These are phyloP conservation scores for Apostichopus parvimensis DNA, from an alignment of 35 echinoderm and acorn worm species.

Conservation along the genomic window DNA sequence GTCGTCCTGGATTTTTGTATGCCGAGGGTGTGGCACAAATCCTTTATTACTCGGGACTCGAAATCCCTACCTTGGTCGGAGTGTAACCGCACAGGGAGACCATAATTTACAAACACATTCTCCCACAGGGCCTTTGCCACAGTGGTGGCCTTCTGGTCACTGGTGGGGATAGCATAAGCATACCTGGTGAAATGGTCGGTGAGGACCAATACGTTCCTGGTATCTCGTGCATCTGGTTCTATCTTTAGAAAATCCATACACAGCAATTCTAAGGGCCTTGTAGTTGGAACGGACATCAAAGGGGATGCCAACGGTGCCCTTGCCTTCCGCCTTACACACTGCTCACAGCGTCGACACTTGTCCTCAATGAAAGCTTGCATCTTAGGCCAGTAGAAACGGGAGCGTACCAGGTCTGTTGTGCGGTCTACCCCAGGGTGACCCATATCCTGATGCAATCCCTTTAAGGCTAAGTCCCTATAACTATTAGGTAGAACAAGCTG, in stretches of 20 bases:
- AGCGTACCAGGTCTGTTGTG: slow-evolving; percentile 45
- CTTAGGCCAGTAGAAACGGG: slow-evolving; percentile 65
- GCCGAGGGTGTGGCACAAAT: slow-evolving; percentile 40
- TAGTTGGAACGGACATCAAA: slow-evolving; percentile 40
- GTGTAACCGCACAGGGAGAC: slow-evolving; percentile 50
- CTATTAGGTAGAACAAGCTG: slow-evolving; percentile 65
- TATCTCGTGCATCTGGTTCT: slow-evolving; percentile 42
- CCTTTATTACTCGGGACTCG: slow-evolving; percentile 23
- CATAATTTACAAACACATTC: slow-evolving; percentile 68
- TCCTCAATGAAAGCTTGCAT: slow-evolving; percentile 44
- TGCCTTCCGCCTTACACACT: slow-evolving; percentile 32
- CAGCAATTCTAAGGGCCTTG: slow-evolving; percentile 67
- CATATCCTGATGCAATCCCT: slow-evolving; percentile 49
- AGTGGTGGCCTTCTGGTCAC: slow-evolving; percentile 58
- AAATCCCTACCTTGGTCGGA: slow-evolving; percentile 57
- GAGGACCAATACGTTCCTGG: slow-evolving; percentile 51
- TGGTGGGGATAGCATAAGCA: slow-evolving; percentile 57
- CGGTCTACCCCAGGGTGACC: slow-evolving; percentile 63
- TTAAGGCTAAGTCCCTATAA: slow-evolving; percentile 28
- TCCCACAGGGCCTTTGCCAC: slow-evolving; percentile 58
- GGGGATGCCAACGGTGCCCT: slow-evolving; percentile 19
- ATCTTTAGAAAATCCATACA: slow-evolving; percentile 82
- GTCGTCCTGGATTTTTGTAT: slow-evolving; percentile 21
- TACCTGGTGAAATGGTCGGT: slow-evolving; percentile 75
- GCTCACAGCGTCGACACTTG: slow-evolving; percentile 45